Evolutionary conservation across 2,113 vertebrate genomes (phyloP), one percentile per base, ranked within the genome.

Genomic region (Vulpes ferrilata): DNA sequence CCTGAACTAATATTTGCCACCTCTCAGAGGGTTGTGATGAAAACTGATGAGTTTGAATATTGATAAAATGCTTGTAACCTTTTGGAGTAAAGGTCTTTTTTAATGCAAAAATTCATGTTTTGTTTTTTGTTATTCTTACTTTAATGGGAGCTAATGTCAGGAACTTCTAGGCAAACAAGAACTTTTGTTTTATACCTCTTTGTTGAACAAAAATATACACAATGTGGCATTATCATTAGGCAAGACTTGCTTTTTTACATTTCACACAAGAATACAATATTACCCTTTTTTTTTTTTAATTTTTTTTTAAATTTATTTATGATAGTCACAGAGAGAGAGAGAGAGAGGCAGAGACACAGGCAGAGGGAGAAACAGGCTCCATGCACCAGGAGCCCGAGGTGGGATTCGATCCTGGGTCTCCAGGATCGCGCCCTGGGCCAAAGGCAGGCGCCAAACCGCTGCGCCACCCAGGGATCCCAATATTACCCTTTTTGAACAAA

Each of bases 1-100:
- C 87, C 92, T 96, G 93, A 97, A 83, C 96, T 95, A 96, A 92
- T 96, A 95, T 96, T 98, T 96, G 74, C 74, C 74, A 92, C 48
- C 69, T 95, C 30, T 93, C n/a, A 11, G 43, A 82, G 67, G 59
- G 35, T 73, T 96, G 60, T 85, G 81, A 25, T 90, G 89, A 82
- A 78, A 35, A 85, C 57, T 84, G 9, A 84, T 65, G 71, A 83
- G 62, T 96, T 97, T 97, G 93, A 53, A 73, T 35, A 43, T 82
- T 74, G 69, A 86, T 95, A 97, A 93, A 32, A 74, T 48, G 11
- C 53, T 60, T 86, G 25, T 48, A 90, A 17, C 57, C 79, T 97
- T 92, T 94, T n/a, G 57, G 32, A 79, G 86, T 38, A 71, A 93
- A 88, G n/a, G 76, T 79, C 74, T 78, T 69, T 69, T 69, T 69